A percentile compares a stretch with the other conserved stretches of the same genome.
Evolutionary conservation across 2,888 invertebrate species (phyloP).

Genomic region (Onchidella celtica): DNA sequence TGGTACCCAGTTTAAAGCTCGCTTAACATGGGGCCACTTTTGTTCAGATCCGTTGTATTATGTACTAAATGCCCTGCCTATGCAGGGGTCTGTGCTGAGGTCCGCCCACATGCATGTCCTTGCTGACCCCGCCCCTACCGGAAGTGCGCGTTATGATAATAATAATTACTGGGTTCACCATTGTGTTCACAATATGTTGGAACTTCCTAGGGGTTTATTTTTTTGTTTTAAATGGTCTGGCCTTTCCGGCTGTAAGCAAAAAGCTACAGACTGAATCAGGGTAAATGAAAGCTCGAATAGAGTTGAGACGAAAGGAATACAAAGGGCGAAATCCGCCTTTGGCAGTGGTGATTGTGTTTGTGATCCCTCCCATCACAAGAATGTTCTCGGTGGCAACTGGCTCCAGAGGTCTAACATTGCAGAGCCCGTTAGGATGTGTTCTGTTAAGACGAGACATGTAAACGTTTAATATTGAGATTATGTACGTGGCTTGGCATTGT

Average conservation of each 20-base stretch:
- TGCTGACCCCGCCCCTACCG: slow-evolving; percentile 15
- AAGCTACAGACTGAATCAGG: too few relatives aligned
- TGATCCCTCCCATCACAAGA: slow-evolving; percentile 27
- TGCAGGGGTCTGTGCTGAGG: too few relatives aligned
- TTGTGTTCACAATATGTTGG: slow-evolving; percentile 29
- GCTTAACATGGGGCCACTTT: too few relatives aligned
- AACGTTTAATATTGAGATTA: too few relatives aligned
- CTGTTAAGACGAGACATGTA: not conserved
- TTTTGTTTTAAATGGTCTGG: not conserved
- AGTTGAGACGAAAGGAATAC: slow-evolving; percentile 5
- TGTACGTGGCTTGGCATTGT: too few relatives aligned
- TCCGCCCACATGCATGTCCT: slow-evolving; percentile 27
- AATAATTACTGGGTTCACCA: slow-evolving; percentile 25
- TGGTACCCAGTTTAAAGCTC: too few relatives aligned
- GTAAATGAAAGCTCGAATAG: too few relatives aligned
- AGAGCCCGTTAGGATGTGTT: not conserved
- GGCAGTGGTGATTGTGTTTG: slow-evolving; percentile 26
- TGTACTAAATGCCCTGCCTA: too few relatives aligned
- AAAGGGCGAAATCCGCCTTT: slow-evolving; percentile 34
- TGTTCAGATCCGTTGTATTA: too few relatives aligned
- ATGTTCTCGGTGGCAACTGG: slow-evolving; percentile 9
- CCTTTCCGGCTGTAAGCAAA: too few relatives aligned
- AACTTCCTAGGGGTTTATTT: not conserved
- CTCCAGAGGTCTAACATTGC: not conserved
- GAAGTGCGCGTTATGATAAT: not conserved